Percentiles rank a stretch among this genome's conserved stretches.
Conservation (phyloP, 2,113 vertebrate species). For the Lucifuga dentata region DNA sequence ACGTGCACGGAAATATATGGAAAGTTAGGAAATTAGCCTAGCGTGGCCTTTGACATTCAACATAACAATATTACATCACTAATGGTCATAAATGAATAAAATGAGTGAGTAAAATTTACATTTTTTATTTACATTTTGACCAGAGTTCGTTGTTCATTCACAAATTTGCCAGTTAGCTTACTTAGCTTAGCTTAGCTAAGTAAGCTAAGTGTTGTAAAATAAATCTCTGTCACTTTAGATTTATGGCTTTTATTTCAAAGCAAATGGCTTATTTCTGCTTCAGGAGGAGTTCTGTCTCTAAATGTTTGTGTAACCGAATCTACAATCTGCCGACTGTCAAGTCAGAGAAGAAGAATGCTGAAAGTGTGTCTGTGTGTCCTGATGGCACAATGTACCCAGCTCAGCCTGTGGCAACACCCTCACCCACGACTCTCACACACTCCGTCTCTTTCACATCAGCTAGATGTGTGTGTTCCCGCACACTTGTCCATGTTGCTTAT, state of each 20-base stretch:
- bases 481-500: neutral
- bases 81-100: conserved; percentile 6
- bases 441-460: neutral
- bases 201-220: no score
- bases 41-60: conserved; percentile 4
- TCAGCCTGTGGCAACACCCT: neutral
- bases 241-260: neutral
- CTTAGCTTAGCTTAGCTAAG: no score
- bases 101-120: neutral
- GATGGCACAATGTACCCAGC: neutral
- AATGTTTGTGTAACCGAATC: neutral
- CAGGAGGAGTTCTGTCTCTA: neutral
- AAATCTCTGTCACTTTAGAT: neutral
- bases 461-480: neutral
- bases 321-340: conserved; percentile 17
- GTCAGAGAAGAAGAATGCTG: neutral
- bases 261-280: neutral
- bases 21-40: neutral
- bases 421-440: no score
- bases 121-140: neutral
- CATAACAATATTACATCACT: conserved; percentile 12
- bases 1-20: no score
- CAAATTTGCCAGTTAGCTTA: neutral
- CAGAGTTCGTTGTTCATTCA: neutral
- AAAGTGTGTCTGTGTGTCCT: neutral